phyloP scores from a whole-genome alignment of 2,888 invertebrate species.

The Leptura quadrifasciata region DNA sequence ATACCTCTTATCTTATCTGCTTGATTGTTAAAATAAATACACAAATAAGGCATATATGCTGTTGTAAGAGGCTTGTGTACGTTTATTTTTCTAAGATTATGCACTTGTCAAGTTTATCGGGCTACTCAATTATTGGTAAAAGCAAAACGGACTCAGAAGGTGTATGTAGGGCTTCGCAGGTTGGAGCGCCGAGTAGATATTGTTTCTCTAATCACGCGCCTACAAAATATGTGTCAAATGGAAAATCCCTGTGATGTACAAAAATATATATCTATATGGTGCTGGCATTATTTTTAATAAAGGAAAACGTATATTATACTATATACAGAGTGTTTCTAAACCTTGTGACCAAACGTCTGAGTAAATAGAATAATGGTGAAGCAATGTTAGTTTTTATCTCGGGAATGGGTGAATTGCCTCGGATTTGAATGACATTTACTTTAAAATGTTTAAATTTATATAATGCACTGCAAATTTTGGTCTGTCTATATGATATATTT shows the following conservation, averaged over 20 bases:
- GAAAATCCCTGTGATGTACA: neutral
- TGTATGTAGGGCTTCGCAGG: conserved; percentile 39
- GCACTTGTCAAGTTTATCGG: conserved; percentile 43
- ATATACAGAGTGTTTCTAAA: too few species aligned
- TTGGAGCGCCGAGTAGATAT: conserved; percentile 34
- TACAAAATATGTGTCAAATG: neutral
- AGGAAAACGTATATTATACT: too few species aligned
- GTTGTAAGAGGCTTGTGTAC: neutral
- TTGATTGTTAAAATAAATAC: conserved; percentile 20
- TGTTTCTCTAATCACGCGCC: conserved; percentile 43
- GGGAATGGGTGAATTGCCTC: too few species aligned
- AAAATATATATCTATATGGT: neutral
- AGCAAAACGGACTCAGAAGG: neutral
- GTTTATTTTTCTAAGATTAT: conserved; percentile 45
- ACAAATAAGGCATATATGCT: conserved; percentile 8
- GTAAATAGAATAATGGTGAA: too few species aligned
- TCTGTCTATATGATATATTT: too few species aligned
- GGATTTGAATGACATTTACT: too few species aligned
- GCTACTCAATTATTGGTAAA: neutral
- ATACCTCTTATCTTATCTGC: conserved; percentile 25
- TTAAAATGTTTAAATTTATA: too few species aligned
- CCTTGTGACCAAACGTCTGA: too few species aligned
- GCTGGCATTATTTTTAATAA: neutral
- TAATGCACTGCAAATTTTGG: too few species aligned
- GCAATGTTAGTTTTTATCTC: too few species aligned